phyloP scores from a whole-genome alignment of 2,888 invertebrate genomes.

The Desoria tigrina region DNA sequence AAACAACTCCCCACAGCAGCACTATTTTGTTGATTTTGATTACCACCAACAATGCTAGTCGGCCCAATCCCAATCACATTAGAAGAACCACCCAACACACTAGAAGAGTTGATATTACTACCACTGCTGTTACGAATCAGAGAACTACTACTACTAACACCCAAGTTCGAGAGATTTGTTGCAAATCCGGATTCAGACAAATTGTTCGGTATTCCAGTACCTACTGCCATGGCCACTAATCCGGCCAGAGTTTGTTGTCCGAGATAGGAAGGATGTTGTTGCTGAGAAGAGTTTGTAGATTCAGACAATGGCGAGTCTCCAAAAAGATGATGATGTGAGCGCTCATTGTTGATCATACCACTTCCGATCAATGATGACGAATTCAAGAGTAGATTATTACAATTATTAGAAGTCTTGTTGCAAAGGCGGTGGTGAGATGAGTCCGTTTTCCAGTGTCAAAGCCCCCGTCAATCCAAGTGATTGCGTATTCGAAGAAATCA shows the following conservation, averaged over 20 bases:
- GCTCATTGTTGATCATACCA: slow-evolving; percentile 39
- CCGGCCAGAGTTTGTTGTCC: slow-evolving; percentile 43
- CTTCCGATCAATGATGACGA: slow-evolving; percentile 22
- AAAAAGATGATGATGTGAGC: slow-evolving; percentile 42
- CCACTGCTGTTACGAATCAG: slow-evolving; percentile 42
- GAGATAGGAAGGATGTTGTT: slow-evolving; percentile 35
- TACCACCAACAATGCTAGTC: slow-evolving; percentile 39
- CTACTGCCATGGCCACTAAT: slow-evolving; percentile 34
- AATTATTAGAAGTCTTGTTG: slow-evolving; percentile 29
- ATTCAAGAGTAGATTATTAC: slow-evolving; percentile 19
- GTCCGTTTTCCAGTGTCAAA: slow-evolving; percentile 40
- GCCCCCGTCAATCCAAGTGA: slow-evolving; percentile 24
- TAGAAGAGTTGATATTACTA: slow-evolving; percentile 45
- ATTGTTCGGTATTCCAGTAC: slow-evolving; percentile 46
- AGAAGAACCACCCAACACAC: slow-evolving; percentile 44
- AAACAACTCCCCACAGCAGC: slow-evolving; percentile 31
- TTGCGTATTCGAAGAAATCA: slow-evolving; percentile 27
- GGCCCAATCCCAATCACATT: slow-evolving; percentile 50
- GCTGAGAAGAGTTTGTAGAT: slow-evolving; percentile 34
- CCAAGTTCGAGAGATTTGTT: slow-evolving; percentile 39
- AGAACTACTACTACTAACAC: slow-evolving; percentile 46
- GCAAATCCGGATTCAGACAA: slow-evolving; percentile 41
- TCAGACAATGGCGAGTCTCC: slow-evolving; percentile 35
- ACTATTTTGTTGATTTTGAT: slow-evolving; percentile 46
- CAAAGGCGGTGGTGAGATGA: slow-evolving; percentile 37